Base-by-base conservation (phyloP, 2,888 invertebrate genomes). In the Eilema griseolum region DNA sequence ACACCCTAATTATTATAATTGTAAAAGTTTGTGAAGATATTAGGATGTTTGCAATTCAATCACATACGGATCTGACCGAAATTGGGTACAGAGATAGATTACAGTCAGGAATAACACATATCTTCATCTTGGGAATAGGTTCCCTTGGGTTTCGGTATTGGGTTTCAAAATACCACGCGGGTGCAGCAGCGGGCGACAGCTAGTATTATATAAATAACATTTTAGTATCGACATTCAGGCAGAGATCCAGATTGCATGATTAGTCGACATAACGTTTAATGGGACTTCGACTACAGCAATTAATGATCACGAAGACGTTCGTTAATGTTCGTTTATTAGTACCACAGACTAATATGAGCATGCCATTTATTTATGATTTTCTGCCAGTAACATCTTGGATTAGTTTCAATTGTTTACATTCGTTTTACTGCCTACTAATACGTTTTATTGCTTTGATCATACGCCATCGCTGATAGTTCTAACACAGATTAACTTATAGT, bases 221-320 rank as follows among this genome's bases (percentile, higher is more conserved):
- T 28, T 14, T 12, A 61, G 20, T 61, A 61, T n/a, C 26, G 12
- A 59, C n/a, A 12, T 69, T 26, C 8, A n/a, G 3, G 11, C 26
- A 61, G 24, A 68, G 26, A 56, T 62, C 57, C 56, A 68, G 56
- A 68, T 63, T 61, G 66, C 70, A 61, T 66, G 62, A 20, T 28
- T 61, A 41, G 46, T 57, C 24, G 56, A 60, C 64, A 71, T 71
- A 61, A 63, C 37, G 66, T 61, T 64, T 64, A 71, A 69, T 61
- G 64, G 62, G 59, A 59, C 59, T 28, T 63, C 31, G 59, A 59
- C 63, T 33, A 63, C 41, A 37, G 61, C 69, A 59, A 69, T 59
- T 69, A 64, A 60, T 69, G 59, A 41, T 57, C 37, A 64, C 37
- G 59, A 64, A 41, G 33, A 37, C 57, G 37, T 41, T 26, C 20